phyloP scores from a whole-genome alignment of 1,140 invertebrate species.

The Hirudo medicinalis region DNA sequence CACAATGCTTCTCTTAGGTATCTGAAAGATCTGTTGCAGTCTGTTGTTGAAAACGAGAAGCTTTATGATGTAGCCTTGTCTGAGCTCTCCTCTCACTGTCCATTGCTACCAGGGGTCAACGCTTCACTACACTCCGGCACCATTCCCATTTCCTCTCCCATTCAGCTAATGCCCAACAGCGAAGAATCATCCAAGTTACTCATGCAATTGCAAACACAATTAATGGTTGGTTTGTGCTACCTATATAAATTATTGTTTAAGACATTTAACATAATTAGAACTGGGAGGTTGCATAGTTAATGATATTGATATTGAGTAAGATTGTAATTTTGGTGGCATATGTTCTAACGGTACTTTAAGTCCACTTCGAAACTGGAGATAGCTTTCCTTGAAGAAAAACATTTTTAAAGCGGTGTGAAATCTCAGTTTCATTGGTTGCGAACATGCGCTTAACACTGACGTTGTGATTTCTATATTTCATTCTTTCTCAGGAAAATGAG shows the following conservation, averaged over 20 bases:
- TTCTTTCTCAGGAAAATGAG: neutral
- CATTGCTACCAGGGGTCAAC: neutral
- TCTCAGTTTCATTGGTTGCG: too few relatives aligned
- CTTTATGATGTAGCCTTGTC: neutral
- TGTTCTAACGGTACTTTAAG: too few relatives aligned
- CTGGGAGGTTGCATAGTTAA: too few relatives aligned
- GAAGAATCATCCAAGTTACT: neutral
- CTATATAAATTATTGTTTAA: too few relatives aligned
- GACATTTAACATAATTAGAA: too few relatives aligned
- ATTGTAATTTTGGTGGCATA: too few relatives aligned
- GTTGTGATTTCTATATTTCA: neutral
- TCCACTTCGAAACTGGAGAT: too few relatives aligned
- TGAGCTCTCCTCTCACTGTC: neutral
- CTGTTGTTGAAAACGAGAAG: neutral
- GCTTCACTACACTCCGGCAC: neutral
- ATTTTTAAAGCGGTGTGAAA: neutral
- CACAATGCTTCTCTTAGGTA: neutral
- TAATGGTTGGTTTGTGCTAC: neutral
- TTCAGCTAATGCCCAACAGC: neutral
- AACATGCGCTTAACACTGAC: neutral
- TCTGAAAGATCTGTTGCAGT: neutral
- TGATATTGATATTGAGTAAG: too few relatives aligned
- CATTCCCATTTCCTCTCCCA: neutral
- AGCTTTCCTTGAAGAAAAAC: too few relatives aligned
- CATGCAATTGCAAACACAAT: slow-evolving; percentile 3